Evolutionary conservation across 2,888 invertebrate species (phyloP).

Genomic region (Dugesia japonica): DNA sequence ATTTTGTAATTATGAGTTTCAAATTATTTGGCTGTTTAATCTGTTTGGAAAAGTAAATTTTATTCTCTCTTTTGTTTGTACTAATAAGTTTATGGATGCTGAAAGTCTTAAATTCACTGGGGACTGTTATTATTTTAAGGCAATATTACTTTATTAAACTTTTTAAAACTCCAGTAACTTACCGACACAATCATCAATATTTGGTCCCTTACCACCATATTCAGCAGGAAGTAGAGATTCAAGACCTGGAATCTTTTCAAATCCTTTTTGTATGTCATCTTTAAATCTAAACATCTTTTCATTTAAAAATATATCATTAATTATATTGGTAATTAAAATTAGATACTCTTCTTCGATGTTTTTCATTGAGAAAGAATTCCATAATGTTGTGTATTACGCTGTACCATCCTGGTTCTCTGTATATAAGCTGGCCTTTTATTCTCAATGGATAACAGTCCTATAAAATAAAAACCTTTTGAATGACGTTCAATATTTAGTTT

Average conservation of each 20-base stretch:
- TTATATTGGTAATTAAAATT: background rate
- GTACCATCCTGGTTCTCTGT: background rate
- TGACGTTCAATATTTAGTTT: too few relatives aligned
- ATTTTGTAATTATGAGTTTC: too few relatives aligned
- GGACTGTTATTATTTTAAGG: too few relatives aligned
- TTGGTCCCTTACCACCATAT: background rate
- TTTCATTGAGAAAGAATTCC: conserved; percentile 25
- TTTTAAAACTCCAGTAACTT: too few relatives aligned
- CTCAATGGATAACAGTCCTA: background rate
- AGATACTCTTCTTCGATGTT: background rate
- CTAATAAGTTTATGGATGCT: too few relatives aligned
- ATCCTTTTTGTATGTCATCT: background rate
- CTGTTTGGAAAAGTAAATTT: too few relatives aligned
- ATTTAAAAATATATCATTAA: background rate
- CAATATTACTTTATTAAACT: too few relatives aligned
- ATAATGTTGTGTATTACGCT: background rate
- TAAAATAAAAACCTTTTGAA: too few relatives aligned
- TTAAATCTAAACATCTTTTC: background rate
- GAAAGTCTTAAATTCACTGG: too few relatives aligned
- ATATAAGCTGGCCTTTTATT: background rate
- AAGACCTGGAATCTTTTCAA: conserved; percentile 5
- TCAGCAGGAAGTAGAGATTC: background rate
- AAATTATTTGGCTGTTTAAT: too few relatives aligned
- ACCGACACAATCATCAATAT: background rate
- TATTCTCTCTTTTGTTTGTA: too few relatives aligned